Conservation (phyloP, 2,113 vertebrate genomes). For the Odobenus rosmarus region DNA sequence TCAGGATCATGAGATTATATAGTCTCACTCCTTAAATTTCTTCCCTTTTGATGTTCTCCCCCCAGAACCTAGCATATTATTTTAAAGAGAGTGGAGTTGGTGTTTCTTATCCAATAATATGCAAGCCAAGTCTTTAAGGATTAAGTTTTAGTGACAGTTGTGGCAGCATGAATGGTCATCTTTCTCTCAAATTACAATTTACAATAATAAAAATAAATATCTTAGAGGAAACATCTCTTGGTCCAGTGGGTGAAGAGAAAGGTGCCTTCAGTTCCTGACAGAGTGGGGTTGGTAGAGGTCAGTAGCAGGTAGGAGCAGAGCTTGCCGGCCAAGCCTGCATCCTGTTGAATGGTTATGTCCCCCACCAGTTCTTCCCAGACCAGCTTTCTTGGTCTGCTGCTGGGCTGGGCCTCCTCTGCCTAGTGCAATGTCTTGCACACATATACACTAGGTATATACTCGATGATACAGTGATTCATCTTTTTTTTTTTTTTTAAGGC, state of each 20-base stretch:
- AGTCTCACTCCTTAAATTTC: neutral
- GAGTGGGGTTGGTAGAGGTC: neutral
- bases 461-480: neutral
- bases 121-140: neutral
- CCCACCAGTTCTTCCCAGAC: neutral
- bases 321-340: neutral
- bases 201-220: neutral
- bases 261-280: neutral
- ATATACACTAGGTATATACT: neutral
- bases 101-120: neutral
- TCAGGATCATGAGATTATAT: neutral
- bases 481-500: neutral
- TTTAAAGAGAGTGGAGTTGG: neutral
- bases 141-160: neutral
- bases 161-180: neutral
- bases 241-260: neutral
- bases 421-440: neutral
- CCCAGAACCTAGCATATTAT: neutral
- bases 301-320: neutral
- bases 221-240: neutral
- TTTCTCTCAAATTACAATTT: neutral
- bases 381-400: neutral
- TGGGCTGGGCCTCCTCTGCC: neutral
- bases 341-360: neutral
- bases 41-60: conserved; percentile 22